Evolutionary conservation across 2,888 invertebrate species (phyloP), one percentile per base, ranked within the genome.

Genomic region (Drosophila yooni): DNA sequence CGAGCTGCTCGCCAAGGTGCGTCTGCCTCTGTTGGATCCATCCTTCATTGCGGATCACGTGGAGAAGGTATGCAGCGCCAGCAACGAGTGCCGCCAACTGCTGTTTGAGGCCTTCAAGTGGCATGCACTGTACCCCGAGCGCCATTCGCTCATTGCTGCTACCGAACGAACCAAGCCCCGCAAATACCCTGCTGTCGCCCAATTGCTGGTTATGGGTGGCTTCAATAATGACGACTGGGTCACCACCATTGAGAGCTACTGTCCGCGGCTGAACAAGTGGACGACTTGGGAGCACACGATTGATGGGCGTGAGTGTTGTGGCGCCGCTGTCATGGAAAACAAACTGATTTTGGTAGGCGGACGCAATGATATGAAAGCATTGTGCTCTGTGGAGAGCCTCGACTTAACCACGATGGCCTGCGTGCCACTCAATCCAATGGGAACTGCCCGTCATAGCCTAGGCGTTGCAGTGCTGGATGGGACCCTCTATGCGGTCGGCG

Each of bases 91-190:
- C 88, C 97, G 97, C 90, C 96, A 97, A 70, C 94, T 98, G 60
- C 96, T 98, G 61, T 97, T 98, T 96, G 98, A 98, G 93, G 98
- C 98, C 15, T 95, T 98, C 77, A 98, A 98, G 91, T 98, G 98
- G 95, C 98, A 98, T 92, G 94, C 98, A 38, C 93, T 98, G 75
- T 98, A 98, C 0, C 3, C 7, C 43, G 98, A 98, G 91, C 94
- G 98, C 57, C 94, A 98, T 52, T 94, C 96, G 11, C 94, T 96
- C 76, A 94, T 97, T 83, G 95, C 96, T 21, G 13, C 13, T 85
- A 96, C 96, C 25, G 95, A 96, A 74, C 95, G 98, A 75, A 98
- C 98, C 0, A 95, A 96, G 79, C 98, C 98, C 0, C 94, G 99
- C 61, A 98, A 98, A 91, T 97, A 98, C 0, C 98, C 98, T 2